Evolutionary conservation across 2,113 vertebrate genomes (phyloP).

Genomic region (Crotalus viridis): DNA sequence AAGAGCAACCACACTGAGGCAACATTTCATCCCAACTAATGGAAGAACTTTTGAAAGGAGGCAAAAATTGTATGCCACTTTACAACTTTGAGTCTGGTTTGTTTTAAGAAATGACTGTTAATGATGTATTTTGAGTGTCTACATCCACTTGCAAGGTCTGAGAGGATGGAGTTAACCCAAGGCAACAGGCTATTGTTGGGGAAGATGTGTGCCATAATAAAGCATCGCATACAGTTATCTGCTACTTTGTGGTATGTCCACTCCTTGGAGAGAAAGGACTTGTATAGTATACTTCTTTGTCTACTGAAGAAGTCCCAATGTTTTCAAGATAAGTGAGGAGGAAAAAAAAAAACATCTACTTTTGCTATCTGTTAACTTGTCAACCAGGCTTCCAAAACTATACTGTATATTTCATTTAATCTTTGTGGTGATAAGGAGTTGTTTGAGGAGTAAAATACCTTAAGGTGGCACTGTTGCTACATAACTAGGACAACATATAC

Average conservation of each 20-base stretch:
- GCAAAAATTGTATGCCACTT: neutral
- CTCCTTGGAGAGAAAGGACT: neutral
- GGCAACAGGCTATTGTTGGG: neutral
- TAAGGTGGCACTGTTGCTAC: slow-evolving; percentile 60
- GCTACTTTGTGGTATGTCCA: neutral
- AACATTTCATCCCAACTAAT: neutral
- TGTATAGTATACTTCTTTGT: neutral
- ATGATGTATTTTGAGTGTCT: neutral
- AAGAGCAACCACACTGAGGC: neutral
- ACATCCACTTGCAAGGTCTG: neutral
- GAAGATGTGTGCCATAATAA: neutral
- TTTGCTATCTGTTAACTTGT: neutral
- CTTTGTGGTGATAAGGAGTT: neutral
- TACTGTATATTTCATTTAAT: neutral
- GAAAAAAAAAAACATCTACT: neutral
- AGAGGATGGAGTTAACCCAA: neutral
- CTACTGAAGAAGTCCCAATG: neutral
- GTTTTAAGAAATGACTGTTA: neutral
- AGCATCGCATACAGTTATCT: neutral
- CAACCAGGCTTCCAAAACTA: neutral
- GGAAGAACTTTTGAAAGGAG: neutral
- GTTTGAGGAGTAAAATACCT: slow-evolving; percentile 22
- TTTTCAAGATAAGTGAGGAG: neutral
- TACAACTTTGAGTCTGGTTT: neutral
- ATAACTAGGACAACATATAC: neutral